Evolutionary conservation across 1,140 invertebrate genomes (phyloP).

Genomic region (Gryon sp.): DNA sequence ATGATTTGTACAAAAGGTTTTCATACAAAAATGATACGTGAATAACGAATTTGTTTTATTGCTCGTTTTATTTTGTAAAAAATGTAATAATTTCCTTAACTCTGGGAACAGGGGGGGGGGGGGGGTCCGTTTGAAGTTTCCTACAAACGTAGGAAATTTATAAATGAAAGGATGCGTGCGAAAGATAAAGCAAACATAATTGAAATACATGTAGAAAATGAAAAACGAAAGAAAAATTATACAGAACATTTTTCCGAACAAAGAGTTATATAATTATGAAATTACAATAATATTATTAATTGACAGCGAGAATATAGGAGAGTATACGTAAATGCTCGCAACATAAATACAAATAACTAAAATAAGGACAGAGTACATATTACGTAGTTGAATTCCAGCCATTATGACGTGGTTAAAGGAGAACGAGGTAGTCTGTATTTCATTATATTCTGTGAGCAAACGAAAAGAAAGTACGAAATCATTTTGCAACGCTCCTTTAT

Average conservation of each 20-base stretch:
- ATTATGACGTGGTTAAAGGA: conserved; percentile 43
- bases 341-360: conserved; percentile 67
- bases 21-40: too few relatives aligned
- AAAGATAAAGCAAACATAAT: too few relatives aligned
- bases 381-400: conserved; percentile 64
- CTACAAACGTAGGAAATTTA: not conserved
- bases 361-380: conserved; percentile 65
- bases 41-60: conserved; percentile 36
- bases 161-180: conserved; percentile 8
- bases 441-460: conserved; percentile 27
- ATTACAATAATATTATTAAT: conserved; percentile 65
- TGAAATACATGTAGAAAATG: too few relatives aligned
- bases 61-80: conserved; percentile 59
- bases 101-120: too few relatives aligned
- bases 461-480: conserved; percentile 5
- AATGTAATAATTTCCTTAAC: conserved; percentile 45
- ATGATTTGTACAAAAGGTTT: too few relatives aligned
- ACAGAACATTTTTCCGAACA: conserved; percentile 41
- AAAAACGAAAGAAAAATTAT: conserved; percentile 17
- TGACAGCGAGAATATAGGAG: conserved; percentile 60
- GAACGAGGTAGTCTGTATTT: conserved; percentile 43
- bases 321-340: conserved; percentile 64
- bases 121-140: conserved; percentile 18
- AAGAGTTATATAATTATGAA: conserved; percentile 55
- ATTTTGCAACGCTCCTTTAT: conserved; percentile 12